phyloP scores from a whole-genome alignment of 2,113 vertebrate species.

The Craseonycteris thonglongyai region DNA sequence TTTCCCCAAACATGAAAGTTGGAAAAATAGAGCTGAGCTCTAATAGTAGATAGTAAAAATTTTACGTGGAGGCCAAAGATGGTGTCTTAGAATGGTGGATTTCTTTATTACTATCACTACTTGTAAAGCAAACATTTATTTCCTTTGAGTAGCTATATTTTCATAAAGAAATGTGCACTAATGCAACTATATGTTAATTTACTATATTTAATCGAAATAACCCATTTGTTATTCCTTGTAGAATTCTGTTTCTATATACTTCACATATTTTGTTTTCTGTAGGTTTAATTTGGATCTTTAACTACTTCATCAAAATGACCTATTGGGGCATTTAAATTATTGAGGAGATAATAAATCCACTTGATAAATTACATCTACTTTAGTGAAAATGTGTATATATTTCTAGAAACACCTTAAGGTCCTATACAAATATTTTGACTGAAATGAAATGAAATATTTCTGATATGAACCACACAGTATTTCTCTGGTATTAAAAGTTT shows the following conservation, averaged over 20 bases:
- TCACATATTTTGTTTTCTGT: background rate
- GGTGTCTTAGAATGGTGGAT: background rate
- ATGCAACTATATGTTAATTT: background rate
- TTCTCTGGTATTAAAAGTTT: background rate
- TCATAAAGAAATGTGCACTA: background rate
- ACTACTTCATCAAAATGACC: background rate
- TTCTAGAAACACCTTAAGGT: background rate
- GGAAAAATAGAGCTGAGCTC: background rate
- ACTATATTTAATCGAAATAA: background rate
- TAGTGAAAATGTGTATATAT: background rate
- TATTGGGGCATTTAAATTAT: background rate
- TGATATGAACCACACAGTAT: background rate
- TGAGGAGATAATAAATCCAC: background rate
- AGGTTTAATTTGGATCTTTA: background rate
- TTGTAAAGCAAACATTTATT: background rate
- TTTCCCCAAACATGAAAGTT: background rate
- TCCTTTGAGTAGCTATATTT: background rate
- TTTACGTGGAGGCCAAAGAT: background rate
- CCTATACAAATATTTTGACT: background rate
- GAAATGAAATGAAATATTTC: background rate
- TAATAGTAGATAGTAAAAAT: background rate
- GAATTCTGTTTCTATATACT: background rate
- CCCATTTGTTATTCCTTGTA: background rate
- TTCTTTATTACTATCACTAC: background rate
- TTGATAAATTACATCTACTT: background rate